Base-by-base conservation (phyloP, 2,888 invertebrate species). In the Tuberolachnus salignus region DNA sequence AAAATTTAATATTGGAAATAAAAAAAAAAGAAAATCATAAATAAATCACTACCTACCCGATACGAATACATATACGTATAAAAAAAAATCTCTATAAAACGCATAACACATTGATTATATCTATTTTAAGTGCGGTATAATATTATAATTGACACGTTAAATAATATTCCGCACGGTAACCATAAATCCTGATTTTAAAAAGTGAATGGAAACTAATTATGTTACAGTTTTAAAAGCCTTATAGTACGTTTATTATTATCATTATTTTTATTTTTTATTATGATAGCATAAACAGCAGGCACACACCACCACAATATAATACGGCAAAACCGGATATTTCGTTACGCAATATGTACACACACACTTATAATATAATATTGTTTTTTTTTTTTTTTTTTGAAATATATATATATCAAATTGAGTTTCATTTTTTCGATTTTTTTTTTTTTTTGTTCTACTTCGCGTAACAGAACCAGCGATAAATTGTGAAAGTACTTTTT, bases 181-280 rank as follows among this genome's bases (percentile, higher is more conserved):
- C 9, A 61, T 72, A 61, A 59, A 72, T 61, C 49, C 49, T 34
- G 72, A 61, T 61, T 34, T 72, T 34, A 72, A 72, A 72, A 72
- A 72, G 72, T 72, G 72, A 72, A 72, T 72, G 72, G 26, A 59
- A 72, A 61, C 49, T 61, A 72, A 72, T 72, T 72, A 61, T 51
- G 72, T 72, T 72, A 59, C 72, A n/a, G 19, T 61, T 72, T 72
- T 49, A 61, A 59, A 23, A 61, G 6, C 23, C 9, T n/a, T n/a
- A n/a, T n/a, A 16, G 14, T 49, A 71, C n/a, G 26, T 59, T 23
- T 59, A 23, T 26, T 71, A 44, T 42, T n/a, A 57, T 1, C 14
- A 57, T 23, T 23, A 14, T 57, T 57, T 1, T 13, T n/a, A n/a
- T n/a, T 23, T 11, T n/a, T 11, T 21, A 55, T 19, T 44, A 59